Percentiles rank a stretch among this genome's conserved stretches.
Conservation (phyloP, 2,888 invertebrate species). For the Nezara viridula region DNA sequence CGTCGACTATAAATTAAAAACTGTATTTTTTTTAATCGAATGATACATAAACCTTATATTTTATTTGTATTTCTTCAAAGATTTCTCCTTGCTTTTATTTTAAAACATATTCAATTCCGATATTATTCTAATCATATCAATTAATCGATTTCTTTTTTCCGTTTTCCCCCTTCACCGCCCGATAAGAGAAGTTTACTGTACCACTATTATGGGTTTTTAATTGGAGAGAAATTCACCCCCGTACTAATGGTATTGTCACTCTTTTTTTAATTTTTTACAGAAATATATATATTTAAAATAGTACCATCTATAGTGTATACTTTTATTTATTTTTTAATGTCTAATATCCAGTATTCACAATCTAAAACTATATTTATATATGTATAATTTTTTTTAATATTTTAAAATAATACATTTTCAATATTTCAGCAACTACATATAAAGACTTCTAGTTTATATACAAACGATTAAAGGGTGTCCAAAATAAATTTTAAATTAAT, state of each 20-base stretch:
- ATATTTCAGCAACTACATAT: not conserved
- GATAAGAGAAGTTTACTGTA: not conserved
- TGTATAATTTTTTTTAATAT: not conserved
- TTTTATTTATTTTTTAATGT: not conserved
- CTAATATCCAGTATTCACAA: conserved; percentile 1
- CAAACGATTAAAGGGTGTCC: conserved; percentile 10
- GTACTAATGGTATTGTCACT: conserved; percentile 53
- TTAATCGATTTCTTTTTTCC: too few species aligned
- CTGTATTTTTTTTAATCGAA: too few species aligned
- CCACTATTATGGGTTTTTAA: conserved; percentile 26
- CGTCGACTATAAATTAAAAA: too few species aligned
- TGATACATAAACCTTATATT: too few species aligned
- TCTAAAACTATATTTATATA: conserved; percentile 27
- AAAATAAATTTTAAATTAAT: conserved; percentile 12
- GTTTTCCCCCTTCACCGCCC: not conserved
- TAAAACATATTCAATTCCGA: too few species aligned
- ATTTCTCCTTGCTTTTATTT: too few species aligned
- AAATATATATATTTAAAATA: conserved; percentile 56
- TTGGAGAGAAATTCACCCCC: not conserved
- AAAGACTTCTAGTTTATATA: not conserved
- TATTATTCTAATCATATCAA: too few species aligned
- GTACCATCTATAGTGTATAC: conserved; percentile 46
- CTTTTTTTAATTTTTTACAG: conserved; percentile 45
- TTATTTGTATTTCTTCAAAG: too few species aligned
- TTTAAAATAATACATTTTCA: conserved; percentile 22